phyloP scores from a whole-genome alignment of 92 coral and sea anemone genomes.

The Epizoanthus ramosus region DNA sequence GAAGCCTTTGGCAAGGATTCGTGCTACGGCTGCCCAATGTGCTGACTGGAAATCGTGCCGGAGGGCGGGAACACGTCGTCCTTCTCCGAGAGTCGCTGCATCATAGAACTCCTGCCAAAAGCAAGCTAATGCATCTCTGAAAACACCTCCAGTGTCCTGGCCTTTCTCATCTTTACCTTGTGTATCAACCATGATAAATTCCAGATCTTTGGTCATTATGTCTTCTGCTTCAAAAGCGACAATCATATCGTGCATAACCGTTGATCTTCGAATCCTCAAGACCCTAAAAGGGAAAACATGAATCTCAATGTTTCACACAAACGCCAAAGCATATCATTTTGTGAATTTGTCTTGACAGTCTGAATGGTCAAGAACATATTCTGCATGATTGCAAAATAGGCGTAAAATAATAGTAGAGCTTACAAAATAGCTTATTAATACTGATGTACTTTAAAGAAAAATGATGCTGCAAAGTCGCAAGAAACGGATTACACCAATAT shows the following conservation, averaged over 20 bases:
- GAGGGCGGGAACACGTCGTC: constrained; percentile 54
- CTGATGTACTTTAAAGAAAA: no score
- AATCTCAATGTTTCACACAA: no score
- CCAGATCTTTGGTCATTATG: not conserved
- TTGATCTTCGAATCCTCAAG: constrained; percentile 6
- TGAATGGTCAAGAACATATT: no score
- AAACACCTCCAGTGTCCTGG: constrained; percentile 26
- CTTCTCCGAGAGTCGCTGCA: constrained; percentile 43
- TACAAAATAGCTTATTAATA: no score
- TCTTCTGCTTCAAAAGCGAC: constrained; percentile 13
- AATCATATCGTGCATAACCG: constrained; percentile 23
- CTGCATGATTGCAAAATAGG: no score
- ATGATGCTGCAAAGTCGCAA: no score
- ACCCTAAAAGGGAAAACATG: no score
- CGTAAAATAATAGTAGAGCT: no score
- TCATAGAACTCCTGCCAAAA: constrained; percentile 56
- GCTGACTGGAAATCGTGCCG: constrained; percentile 47
- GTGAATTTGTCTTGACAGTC: no score
- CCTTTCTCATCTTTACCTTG: constrained; percentile 30
- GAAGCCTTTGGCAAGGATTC: constrained; percentile 45
- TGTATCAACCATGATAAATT: constrained; percentile 7
- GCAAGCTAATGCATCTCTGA: constrained; percentile 37
- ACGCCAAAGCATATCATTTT: no score
- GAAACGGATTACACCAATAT: not conserved
- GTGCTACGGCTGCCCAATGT: constrained; percentile 53